Base-by-base conservation (phyloP, 2,888 invertebrate genomes). In the Temnothorax unifasciatus region DNA sequence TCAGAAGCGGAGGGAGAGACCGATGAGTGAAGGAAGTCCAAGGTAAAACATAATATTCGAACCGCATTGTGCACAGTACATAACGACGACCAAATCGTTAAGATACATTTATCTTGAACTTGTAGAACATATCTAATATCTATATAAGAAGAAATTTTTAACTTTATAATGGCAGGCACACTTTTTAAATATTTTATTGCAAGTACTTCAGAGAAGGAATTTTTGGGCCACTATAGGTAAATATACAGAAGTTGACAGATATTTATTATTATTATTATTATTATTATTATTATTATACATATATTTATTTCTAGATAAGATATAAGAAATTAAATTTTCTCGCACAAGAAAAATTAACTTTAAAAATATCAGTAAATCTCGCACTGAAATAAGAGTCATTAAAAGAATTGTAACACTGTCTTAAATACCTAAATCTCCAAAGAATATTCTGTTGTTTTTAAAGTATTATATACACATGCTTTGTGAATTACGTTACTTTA, bases 241-340 rank as follows among this genome's bases (percentile, higher is more conserved):
- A 63, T 63, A 11, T 38, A 21, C 1, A 63, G 63, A 63, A 61
- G 8, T 38, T 38, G 21, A 64, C 1, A 41, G 41, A 21, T 6
- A 21, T 64, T 63, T n/a, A n/a, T 38, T 63, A 38, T 34, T 52
- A 52, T 52, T 34, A 63, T 47, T 54, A 21, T 54, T 38, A 63
- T 47, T 29, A 38, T 63, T n/a, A 11, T 38, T 63, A 38, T 38
- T 54, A 54, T 54, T 38, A 38, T 47, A 44, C 13, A 66, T 8
- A 66, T 66, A 21, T 66, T 66, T 66, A 21, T 44, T 0, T 15
- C 3, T 66, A 13, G 8, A 21, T 66, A 21, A 15, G n/a, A 41
- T 34, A 34, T 63, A 61, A 61, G n/a, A 11, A 15, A 66, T 15
- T 15, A 3, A 47, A 50, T 68, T 18, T 25, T 29, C 1, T 50